phyloP scores from a whole-genome alignment of 2,797 vertebrate genomes.

The Channa striata region DNA sequence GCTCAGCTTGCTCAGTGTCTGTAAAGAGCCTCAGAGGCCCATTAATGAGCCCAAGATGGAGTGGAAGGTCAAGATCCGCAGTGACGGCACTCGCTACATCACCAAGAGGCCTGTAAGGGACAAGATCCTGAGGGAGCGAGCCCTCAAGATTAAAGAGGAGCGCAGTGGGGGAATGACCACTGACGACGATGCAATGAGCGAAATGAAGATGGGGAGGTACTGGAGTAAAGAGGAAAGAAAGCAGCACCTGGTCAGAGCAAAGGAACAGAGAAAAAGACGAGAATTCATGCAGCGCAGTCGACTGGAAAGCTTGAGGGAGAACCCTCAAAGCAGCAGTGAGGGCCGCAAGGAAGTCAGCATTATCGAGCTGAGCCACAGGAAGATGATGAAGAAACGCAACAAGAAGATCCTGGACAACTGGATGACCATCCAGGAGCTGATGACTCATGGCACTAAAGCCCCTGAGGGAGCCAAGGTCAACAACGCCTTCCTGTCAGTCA shows the following conservation, averaged over 20 bases:
- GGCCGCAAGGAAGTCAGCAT: conserved; percentile 93
- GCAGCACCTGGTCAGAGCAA: conserved; percentile 93
- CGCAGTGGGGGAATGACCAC: conserved; percentile 95
- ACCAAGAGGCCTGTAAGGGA: conserved; percentile 96
- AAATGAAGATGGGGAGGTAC: conserved; percentile 98
- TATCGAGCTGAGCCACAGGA: conserved; percentile 97
- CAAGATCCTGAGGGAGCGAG: conserved; percentile 94
- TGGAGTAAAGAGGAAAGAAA: conserved; percentile 98
- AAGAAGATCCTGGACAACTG: conserved; percentile 99
- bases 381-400: conserved; percentile 99
- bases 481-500: conserved; percentile 98
- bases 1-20: conserved; percentile 92
- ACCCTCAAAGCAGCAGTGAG: conserved; percentile 91
- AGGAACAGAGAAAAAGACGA: conserved; percentile 92
- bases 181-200: conserved; percentile 95
- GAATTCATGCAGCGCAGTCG: conserved; percentile 98
- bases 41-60: conserved; percentile 91
- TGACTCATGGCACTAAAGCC: conserved; percentile 96
- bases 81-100: conserved; percentile 95
- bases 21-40: conserved; percentile 86
- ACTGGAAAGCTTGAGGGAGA: conserved; percentile 92
- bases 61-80: conserved; percentile 98
- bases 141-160: conserved; percentile 97
- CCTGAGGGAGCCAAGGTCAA: conserved; percentile 93
- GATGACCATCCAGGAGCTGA: conserved; percentile 99